phyloP scores from a whole-genome alignment of 2,888 invertebrate species.

The Seira ritae region DNA sequence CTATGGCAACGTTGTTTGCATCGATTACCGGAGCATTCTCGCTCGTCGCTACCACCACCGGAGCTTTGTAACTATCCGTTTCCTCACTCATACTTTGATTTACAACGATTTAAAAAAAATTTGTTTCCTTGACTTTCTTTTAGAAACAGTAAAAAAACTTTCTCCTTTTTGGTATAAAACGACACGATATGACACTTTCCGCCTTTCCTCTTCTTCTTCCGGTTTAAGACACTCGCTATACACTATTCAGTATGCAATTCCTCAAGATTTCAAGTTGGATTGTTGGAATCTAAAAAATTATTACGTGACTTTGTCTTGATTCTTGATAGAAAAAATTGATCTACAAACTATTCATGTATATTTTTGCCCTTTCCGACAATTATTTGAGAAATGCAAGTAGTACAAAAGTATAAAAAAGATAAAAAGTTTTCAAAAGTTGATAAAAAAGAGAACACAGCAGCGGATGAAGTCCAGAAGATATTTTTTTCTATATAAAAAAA shows the following conservation, averaged over 20 bases:
- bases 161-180: not conserved
- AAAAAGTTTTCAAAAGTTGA: slow-evolving; percentile 60
- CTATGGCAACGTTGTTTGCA: slow-evolving; percentile 25
- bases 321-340: not conserved
- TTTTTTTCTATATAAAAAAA: too few relatives aligned
- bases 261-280: not conserved
- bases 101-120: not conserved
- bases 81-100: slow-evolving; percentile 61
- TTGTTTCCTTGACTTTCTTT: slow-evolving; percentile 2
- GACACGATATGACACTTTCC: not conserved
- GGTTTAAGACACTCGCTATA: slow-evolving; percentile 46
- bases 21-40: slow-evolving; percentile 59
- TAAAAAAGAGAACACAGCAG: slow-evolving; percentile 54
- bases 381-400: slow-evolving; percentile 6
- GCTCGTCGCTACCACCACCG: slow-evolving; percentile 53
- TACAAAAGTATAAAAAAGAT: slow-evolving; percentile 64
- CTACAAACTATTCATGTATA: not conserved
- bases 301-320: not conserved
- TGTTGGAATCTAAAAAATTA: not conserved
- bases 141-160: not conserved
- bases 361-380: not conserved
- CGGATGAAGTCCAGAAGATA: not conserved
- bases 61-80: slow-evolving; percentile 60
- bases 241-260: slow-evolving; percentile 18
- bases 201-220: not conserved